Base-by-base conservation (phyloP, 2,888 invertebrate species). In the Catocala fraxini region DNA sequence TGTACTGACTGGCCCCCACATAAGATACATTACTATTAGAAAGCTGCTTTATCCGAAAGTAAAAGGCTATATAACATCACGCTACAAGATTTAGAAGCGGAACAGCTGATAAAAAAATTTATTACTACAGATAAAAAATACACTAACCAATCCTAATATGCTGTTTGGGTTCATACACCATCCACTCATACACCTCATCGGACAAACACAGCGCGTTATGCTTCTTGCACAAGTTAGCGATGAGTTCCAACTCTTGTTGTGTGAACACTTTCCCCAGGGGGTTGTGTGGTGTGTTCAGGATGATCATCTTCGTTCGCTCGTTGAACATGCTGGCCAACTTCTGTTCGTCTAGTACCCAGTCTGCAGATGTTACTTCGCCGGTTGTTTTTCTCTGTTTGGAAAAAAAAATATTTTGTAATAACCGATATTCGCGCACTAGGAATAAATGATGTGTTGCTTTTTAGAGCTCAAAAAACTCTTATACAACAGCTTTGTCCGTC, bases 131-230 rank as follows among this genome's bases (percentile, higher is more conserved):
- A n/a, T n/a, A n/a, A n/a, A n/a, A n/a, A n/a, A n/a, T n/a, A n/a
- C n/a, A 73, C 88, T 91, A 87, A 97, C 99, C 99, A 64, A 99
- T 99, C 86, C 99, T 96, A 64, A 99, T 96, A 89, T 99, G 98
- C 79, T 97, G 94, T 35, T 96, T 95, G 0, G 97, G 97, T 81
- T 97, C 96, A 81, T 97, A 99, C 10, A 98, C 97, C 87, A 99
- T 95, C 98, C 99, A 99, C 89, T 99, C 99, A 79, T 99, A 99
- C 0, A 99, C 99, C 89, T 99, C 99, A 89, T 99, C 99, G 0
- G 99, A 97, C 15, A 99, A 91, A 61, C 98, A 99, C 7, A 99
- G 91, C 4, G 97, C 97, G 86, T 99, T 97, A 95, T 98, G 97
- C 83, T 99, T 98, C 85, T 97, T 97, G 87, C 99, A 99, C 61